Percentiles rank a stretch among this genome's conserved stretches.
Conservation (phyloP, 2,113 vertebrate species). For the Stegostoma tigrinum region DNA sequence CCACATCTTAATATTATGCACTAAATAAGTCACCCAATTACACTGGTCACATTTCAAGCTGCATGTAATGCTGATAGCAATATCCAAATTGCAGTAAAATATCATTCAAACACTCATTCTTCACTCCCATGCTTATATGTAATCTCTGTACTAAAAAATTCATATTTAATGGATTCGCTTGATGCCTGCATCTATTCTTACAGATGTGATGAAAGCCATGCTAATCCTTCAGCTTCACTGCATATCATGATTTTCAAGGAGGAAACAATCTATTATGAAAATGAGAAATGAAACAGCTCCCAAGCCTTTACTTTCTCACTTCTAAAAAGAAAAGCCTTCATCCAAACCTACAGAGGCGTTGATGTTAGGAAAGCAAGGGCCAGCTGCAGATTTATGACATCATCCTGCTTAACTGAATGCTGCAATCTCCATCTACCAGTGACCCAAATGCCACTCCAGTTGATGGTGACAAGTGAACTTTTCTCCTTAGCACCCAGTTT, state of each 20-base stretch:
- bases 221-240: not conserved
- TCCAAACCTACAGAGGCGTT: not conserved
- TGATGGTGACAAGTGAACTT: not conserved
- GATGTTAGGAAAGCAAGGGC: not conserved
- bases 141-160: not conserved
- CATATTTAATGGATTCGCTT: not conserved
- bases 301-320: not conserved
- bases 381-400: not conserved
- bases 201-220: not conserved
- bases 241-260: not conserved
- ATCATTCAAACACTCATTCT: not conserved
- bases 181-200: not conserved
- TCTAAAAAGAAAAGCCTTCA: not conserved
- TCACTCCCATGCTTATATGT: not conserved
- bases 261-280: not conserved
- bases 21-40: not conserved
- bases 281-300: not conserved
- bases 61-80: not conserved
- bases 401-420: not conserved
- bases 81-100: not conserved
- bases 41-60: not conserved
- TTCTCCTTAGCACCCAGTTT: not conserved
- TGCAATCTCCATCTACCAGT: not conserved
- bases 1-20: not conserved
- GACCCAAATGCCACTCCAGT: not conserved